phyloP scores from a whole-genome alignment of 2,888 invertebrate species.

The Drosophila putrida region DNA sequence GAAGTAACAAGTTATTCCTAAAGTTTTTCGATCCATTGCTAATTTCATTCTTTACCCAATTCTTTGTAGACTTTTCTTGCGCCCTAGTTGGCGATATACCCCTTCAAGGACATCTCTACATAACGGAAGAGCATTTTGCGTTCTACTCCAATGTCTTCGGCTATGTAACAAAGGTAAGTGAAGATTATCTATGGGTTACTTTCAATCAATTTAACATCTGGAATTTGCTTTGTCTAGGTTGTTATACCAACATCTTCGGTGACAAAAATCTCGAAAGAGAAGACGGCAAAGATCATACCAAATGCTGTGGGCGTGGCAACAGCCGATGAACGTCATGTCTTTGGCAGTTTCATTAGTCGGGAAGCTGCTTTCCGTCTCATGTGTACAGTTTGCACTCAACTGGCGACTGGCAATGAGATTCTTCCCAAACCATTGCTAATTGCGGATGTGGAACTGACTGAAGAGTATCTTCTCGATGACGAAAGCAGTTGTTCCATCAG shows the following conservation, averaged over 20 bases:
- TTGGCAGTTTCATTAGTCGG: slow-evolving; percentile 95
- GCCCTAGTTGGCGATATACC: slow-evolving; percentile 96
- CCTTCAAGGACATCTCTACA: slow-evolving; percentile 96
- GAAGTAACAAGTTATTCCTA: too few species aligned
- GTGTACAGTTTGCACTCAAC: slow-evolving; percentile 92
- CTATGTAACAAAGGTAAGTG: slow-evolving; percentile 93
- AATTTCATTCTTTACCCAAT: background rate
- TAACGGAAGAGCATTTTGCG: slow-evolving; percentile 97
- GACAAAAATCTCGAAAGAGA: slow-evolving; percentile 95
- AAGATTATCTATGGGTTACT: background rate
- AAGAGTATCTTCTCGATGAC: slow-evolving; percentile 86
- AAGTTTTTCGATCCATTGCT: too few species aligned
- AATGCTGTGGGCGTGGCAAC: slow-evolving; percentile 95
- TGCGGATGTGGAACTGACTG: slow-evolving; percentile 81
- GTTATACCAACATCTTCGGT: slow-evolving; percentile 95
- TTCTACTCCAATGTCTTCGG: slow-evolving; percentile 98
- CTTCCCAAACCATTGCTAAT: slow-evolving; percentile 74
- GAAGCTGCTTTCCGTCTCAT: slow-evolving; percentile 95
- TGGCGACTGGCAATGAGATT: slow-evolving; percentile 83
- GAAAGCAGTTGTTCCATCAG: slow-evolving; percentile 87
- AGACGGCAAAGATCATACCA: slow-evolving; percentile 96
- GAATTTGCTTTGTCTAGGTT: slow-evolving; percentile 86
- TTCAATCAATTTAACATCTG: background rate
- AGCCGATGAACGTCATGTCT: slow-evolving; percentile 94
- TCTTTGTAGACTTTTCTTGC: slow-evolving; percentile 93